These are phyloP conservation scores for Zophobas atratus DNA, from an alignment of 1,140 invertebrate species.

Conservation along the genomic window DNA sequence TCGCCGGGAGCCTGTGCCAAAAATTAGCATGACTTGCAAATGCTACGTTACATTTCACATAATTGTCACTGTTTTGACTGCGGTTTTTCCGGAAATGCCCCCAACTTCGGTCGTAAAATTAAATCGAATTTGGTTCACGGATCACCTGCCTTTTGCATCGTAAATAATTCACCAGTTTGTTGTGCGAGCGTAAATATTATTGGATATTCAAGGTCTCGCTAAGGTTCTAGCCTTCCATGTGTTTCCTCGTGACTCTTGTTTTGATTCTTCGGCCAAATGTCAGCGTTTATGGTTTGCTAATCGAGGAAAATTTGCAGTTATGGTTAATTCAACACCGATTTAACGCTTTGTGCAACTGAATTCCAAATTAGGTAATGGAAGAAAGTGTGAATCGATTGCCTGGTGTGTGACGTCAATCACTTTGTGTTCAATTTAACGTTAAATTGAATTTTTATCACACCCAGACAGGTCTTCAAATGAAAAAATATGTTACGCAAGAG, in stretches of 20 bases:
- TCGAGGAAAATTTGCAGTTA: no score
- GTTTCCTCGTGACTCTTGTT: neutral
- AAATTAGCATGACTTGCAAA: neutral
- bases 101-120: neutral
- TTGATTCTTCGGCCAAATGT: neutral
- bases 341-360: no score
- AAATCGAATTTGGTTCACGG: neutral
- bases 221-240: neutral
- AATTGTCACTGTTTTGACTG: neutral
- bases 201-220: conserved; percentile 12
- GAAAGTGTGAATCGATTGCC: no score
- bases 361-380: no score
- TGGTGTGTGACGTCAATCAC: neutral
- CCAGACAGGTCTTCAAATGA: neutral
- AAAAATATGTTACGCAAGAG: conserved; percentile 16
- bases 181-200: conserved; percentile 1
- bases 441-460: neutral
- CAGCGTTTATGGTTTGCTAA: no score
- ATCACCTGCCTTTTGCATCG: neutral
- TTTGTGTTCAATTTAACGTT: neutral
- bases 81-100: neutral
- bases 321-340: no score
- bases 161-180: neutral
- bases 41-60: neutral
- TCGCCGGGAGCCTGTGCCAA: neutral